Evolutionary conservation across 2,797 vertebrate genomes (phyloP), one percentile per base, ranked within the genome.

Genomic region (Xerus rutilus): DNA sequence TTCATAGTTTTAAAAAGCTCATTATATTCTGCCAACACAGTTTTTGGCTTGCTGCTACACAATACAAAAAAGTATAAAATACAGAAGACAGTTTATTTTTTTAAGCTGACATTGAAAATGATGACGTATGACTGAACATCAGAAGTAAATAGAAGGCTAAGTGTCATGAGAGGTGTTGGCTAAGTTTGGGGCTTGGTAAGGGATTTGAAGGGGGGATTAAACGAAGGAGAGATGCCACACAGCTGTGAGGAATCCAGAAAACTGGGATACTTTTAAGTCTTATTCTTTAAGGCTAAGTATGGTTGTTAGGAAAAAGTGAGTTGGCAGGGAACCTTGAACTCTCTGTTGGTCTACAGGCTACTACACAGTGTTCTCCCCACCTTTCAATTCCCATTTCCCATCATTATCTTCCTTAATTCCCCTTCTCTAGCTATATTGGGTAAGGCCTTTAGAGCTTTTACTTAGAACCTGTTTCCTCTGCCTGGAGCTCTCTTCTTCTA

Each of bases 141-240:
- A 91, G 47, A 88, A 88, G n/a, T 47, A 90, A 74, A 96, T 72
- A 47, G 86, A 93, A 94, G 57, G 79, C 32, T n/a, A 6, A 28
- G 85, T 70, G 20, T 73, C 57, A 54, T 5, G 59, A 76, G 15
- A 70, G 18, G 28, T 65, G 79, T 43, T 69, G 76, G 28, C 54
- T 17, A 59, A 43, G 23, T 45, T 45, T 79, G 47, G 54, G 20
- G 43, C 39, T 54, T 35, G 57, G 35, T 39, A 79, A 23, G 13
- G 13, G 21, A 4, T 69, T 82, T 39, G 54, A 10, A 72, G 14
- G 25, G 76, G 23, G 59, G 7, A 64, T 73, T 78, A 81, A 89
- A 77, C 43, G 49, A 57, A 59, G 30, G 21, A 85, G 65, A 84
- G 79, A 72, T 39, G 30, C 52, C 14, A 28, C 39, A 39, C 20